Base-by-base conservation (phyloP, 2,888 invertebrate species). In the Masnerella sp. region DNA sequence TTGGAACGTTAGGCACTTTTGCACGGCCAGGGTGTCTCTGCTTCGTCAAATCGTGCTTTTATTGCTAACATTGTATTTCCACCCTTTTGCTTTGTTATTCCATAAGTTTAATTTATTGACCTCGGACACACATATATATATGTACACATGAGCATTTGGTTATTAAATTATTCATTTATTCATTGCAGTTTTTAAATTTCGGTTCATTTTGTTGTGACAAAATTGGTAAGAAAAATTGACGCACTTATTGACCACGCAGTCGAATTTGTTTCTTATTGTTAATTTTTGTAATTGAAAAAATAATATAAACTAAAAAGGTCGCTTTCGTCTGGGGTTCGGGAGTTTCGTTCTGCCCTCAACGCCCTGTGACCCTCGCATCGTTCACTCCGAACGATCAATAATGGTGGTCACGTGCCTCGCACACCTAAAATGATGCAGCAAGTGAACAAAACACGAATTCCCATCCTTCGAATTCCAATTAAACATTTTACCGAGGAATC, bases 1-100 rank as follows among this genome's bases (percentile, higher is more conserved):
- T 74, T 49, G 71, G 72, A 80, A 77, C 76, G 78, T 74, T 79
- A 82, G 82, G 82, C 82, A 82, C 82, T 82, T 82, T 80, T 80
- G 78, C 78, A 78, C 77, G 76, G 54, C 51, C 73, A 62, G 61
- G 61, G 17, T n/a, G n/a, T 56, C 47, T 56, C 14, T 25, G 25
- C 56, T 42, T 47, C 49, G 20, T 51, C 51, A 36, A 51, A 58
- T 68, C 30, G 30, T 54, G 17, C 28, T 42, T 69, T 56, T 61
- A 65, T 61, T 47, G 65, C 59, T 58, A 58, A 54, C 22, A 52
- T 47, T 20, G n/a, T 61, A 14, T 7, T 54, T 43, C 9, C 4
- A 49, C 18, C 17, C n/a, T 38, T 45, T 28, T 30, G 20, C 14
- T 47, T 30, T 40, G 22, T 1, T 42, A 25, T 5, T 43, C 15